A percentile compares a stretch with the other conserved stretches of the same genome.
phyloP scores from a whole-genome alignment of 92 coral and sea anemone genomes.

The Montipora capitata region DNA sequence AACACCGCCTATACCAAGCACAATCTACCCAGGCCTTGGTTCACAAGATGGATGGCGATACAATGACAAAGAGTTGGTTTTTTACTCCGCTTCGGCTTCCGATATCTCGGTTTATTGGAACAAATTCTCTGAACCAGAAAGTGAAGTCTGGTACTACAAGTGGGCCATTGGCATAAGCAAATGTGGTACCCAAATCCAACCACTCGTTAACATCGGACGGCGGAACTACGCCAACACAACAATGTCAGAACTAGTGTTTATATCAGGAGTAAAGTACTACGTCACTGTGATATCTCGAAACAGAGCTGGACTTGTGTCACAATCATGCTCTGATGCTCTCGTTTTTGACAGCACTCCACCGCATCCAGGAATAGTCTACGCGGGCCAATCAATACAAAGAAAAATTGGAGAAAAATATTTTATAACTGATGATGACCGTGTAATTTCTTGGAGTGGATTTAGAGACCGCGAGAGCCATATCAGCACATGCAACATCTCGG shows the following conservation, averaged over 20 bases:
- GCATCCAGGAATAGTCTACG: conserved; percentile 65
- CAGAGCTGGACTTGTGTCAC: conserved; percentile 89
- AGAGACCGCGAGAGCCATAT: conserved; percentile 88
- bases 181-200: conserved; percentile 96
- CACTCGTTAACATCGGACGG: conserved; percentile 90
- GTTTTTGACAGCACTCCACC: conserved; percentile 89
- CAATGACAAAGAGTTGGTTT: conserved; percentile 64
- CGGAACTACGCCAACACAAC: conserved; percentile 83
- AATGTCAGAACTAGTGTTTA: conserved; percentile 67
- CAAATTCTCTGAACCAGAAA: conserved; percentile 85
- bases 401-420: conserved; percentile 32
- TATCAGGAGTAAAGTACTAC: conserved; percentile 84
- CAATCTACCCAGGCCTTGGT: conserved; percentile 71
- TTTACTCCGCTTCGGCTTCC: conserved; percentile 76
- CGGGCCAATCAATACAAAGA: conserved; percentile 41
- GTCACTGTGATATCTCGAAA: conserved; percentile 91
- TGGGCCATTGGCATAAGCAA: conserved; percentile 95
- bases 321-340: conserved; percentile 90
- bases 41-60: conserved; percentile 76
- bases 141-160: conserved; percentile 96
- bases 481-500: conserved; percentile 68
- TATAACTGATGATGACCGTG: conserved; percentile 29
- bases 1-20: conserved; percentile 84
- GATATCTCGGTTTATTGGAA: conserved; percentile 85
- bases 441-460: conserved; percentile 79